Base-by-base conservation (phyloP, 2,113 vertebrate species). In the Marmota monax region DNA sequence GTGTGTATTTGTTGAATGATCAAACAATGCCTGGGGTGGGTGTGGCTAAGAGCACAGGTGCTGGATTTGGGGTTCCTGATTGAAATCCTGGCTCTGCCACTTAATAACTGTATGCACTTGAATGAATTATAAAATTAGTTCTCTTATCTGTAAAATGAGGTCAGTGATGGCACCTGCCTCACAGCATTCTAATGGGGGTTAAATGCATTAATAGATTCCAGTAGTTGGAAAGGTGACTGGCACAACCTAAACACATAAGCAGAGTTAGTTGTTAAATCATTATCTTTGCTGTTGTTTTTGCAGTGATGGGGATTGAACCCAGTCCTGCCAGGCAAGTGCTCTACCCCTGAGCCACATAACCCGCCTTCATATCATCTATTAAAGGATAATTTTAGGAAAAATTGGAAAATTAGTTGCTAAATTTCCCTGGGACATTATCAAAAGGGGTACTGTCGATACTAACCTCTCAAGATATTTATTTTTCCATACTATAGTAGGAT, bases 121-220 rank as follows among this genome's bases (percentile, higher is more conserved):
- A 89, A 72, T 39, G 87, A 89, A 70, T 84, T 76, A 88, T 51
- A 78, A 84, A 90, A 77, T 45, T 61, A 90, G 25, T 86, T 42
- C 32, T 4, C 53, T 82, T n/a, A 74, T 69, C 58, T 84, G 84
- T 65, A 76, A 90, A 87, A 84, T 83, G 51, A 92, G 77, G 61
- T 53, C 39, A 48, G 29, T 25, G 17, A 25, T 2, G 73, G 27
- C 1, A 37, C 3, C 63, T 84, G 14, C 39, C 51, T 97, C 42
- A 42, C 1, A 83, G 51, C 39, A 78, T 58, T 84, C 51, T 85
- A 53, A 7, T 58, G 34, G 80, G 58, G 25, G 84, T 80, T 74
- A 94, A 87, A 58, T 61, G 53, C 34, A 14, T 13, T 63, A 74
- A 84, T 39, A 73, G 51, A 67, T 80, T 48, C 83, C 89, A 92